Evolutionary conservation across 2,113 vertebrate species (phyloP).

Genomic region (Oncorhynchus tshawytscha): DNA sequence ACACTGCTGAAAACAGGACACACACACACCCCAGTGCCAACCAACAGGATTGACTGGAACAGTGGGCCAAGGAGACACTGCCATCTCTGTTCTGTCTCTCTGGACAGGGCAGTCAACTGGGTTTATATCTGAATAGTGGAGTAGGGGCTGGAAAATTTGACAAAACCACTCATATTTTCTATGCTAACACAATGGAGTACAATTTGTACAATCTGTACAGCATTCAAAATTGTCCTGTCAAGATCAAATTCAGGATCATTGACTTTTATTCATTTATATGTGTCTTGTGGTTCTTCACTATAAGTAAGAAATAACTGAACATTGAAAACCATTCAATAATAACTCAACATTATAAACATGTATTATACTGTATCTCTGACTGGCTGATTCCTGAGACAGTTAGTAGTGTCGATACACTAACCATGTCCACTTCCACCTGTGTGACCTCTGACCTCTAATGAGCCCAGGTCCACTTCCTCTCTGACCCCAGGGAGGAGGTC

Average conservation of each 20-base stretch:
- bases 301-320: too few relatives aligned
- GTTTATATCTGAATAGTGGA: not conserved
- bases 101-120: not conserved
- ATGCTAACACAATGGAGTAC: too few relatives aligned
- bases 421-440: not conserved
- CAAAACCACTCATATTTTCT: too few relatives aligned
- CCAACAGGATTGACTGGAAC: slow-evolving; percentile 11
- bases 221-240: too few relatives aligned
- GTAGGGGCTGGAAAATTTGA: too few relatives aligned
- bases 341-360: not conserved
- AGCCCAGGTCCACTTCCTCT: slow-evolving; percentile 1
- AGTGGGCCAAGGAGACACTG: slow-evolving; percentile 9
- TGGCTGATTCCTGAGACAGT: not conserved
- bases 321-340: too few relatives aligned
- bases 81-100: slow-evolving; percentile 23
- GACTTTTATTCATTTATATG: too few relatives aligned
- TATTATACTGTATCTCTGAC: not conserved
- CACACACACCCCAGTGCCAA: slow-evolving; percentile 10
- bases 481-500: not conserved
- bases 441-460: slow-evolving; percentile 16
- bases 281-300: too few relatives aligned
- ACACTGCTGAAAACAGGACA: slow-evolving; percentile 25
- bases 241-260: too few relatives aligned
- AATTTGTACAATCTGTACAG: too few relatives aligned
- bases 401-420: not conserved